These are phyloP conservation scores for Gnatocerus cornutus DNA, from an alignment of 2,888 invertebrate genomes.

Conservation along the genomic window DNA sequence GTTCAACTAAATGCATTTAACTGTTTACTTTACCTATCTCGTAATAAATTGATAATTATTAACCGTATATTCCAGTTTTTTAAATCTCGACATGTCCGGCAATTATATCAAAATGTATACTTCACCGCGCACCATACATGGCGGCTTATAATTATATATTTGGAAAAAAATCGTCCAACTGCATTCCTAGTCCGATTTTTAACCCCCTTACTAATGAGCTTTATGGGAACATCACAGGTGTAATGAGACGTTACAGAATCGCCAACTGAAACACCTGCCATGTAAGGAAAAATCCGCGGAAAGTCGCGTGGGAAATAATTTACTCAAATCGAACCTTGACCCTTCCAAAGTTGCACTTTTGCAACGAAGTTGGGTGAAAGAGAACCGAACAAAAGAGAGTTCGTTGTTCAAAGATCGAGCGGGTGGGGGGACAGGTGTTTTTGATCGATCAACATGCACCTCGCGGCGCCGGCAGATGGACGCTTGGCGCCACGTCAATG, in stretches of 20 bases:
- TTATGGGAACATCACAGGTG: slow-evolving; percentile 34
- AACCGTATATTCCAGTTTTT: slow-evolving; percentile 42
- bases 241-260: slow-evolving; percentile 18
- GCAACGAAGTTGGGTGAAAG: too few species aligned
- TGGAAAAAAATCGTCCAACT: slow-evolving; percentile 18
- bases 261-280: slow-evolving; percentile 11
- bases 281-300: slow-evolving; percentile 15
- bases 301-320: slow-evolving; percentile 22
- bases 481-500: slow-evolving; percentile 67
- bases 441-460: slow-evolving; percentile 68
- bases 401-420: slow-evolving; percentile 29
- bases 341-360: neutral
- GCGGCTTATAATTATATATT: slow-evolving; percentile 21
- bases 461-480: slow-evolving; percentile 68
- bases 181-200: slow-evolving; percentile 22
- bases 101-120: slow-evolving; percentile 35
- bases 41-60: slow-evolving; percentile 46
- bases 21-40: slow-evolving; percentile 44
- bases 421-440: slow-evolving; percentile 60
- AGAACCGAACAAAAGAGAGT: slow-evolving; percentile 3
- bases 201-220: slow-evolving; percentile 23
- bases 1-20: slow-evolving; percentile 44
- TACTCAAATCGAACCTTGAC: neutral
- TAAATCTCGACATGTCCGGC: slow-evolving; percentile 12
- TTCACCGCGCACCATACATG: slow-evolving; percentile 13